These are phyloP conservation scores for Abrostola triplasia DNA, from an alignment of 2,888 invertebrate genomes.

Conservation along the genomic window DNA sequence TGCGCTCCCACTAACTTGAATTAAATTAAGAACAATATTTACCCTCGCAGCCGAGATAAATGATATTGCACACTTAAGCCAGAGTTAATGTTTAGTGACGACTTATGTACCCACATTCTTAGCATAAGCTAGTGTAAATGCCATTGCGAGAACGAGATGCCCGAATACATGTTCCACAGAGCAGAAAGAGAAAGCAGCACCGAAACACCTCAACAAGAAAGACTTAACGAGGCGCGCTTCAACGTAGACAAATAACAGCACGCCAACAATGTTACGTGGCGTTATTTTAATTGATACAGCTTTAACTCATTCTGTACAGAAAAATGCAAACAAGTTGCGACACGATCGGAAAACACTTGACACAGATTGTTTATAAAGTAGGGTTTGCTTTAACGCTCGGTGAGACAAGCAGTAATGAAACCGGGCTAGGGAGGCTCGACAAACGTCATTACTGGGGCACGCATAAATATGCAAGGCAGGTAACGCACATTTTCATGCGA, in stretches of 20 bases:
- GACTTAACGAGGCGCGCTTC: conserved; percentile 67
- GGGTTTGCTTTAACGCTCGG: conserved; percentile 73
- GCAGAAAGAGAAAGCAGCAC: conserved; percentile 61
- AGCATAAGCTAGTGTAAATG: conserved; percentile 72
- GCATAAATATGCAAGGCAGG: conserved; percentile 89
- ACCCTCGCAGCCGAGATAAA: conserved; percentile 82
- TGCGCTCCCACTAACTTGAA: conserved; percentile 80
- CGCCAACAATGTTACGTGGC: conserved; percentile 58
- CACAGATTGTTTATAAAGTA: conserved; percentile 81
- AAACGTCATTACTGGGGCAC: conserved; percentile 87
- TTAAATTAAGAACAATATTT: conserved; percentile 88
- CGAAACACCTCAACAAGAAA: conserved; percentile 60
- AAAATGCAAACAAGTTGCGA: conserved; percentile 77
- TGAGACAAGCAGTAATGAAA: conserved; percentile 82
- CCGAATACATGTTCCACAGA: conserved; percentile 60
- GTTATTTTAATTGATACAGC: conserved; percentile 75
- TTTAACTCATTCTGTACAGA: conserved; percentile 68
- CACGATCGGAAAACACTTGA: conserved; percentile 80
- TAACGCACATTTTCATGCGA: conserved; percentile 88
- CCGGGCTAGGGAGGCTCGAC: conserved; percentile 76
- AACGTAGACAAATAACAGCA: conserved; percentile 66
- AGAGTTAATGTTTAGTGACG: conserved; percentile 81
- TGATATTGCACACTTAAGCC: conserved; percentile 84
- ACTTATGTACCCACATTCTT: conserved; percentile 83
- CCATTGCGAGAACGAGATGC: conserved; percentile 60